Conservation (phyloP, 2,797 vertebrate species). For the Sandelia bainsii region DNA sequence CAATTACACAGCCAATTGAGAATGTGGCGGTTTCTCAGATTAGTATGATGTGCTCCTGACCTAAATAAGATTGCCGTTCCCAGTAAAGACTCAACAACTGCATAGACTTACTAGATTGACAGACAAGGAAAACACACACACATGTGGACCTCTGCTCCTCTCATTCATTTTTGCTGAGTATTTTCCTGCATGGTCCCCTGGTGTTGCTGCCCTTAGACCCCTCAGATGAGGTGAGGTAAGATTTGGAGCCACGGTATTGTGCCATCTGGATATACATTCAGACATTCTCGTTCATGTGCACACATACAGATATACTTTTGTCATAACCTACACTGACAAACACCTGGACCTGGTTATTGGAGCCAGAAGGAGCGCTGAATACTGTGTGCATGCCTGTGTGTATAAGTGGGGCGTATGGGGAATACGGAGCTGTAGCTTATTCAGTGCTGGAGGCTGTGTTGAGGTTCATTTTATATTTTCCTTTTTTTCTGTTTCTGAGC, state of each 20-base stretch:
- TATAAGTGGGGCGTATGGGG: slow-evolving; percentile 56
- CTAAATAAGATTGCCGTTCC: slow-evolving; percentile 54
- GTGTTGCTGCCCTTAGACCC: slow-evolving; percentile 58
- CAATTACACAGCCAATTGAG: slow-evolving; percentile 79
- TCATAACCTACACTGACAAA: slow-evolving; percentile 79
- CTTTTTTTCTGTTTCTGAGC: slow-evolving; percentile 12
- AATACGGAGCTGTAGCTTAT: slow-evolving; percentile 67
- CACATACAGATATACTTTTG: slow-evolving; percentile 73
- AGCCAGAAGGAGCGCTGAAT: slow-evolving; percentile 59
- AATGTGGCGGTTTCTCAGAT: slow-evolving; percentile 62
- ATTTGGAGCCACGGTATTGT: slow-evolving; percentile 67
- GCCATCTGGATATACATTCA: slow-evolving; percentile 76
- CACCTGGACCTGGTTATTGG: slow-evolving; percentile 82
- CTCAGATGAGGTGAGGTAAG: slow-evolving; percentile 77
- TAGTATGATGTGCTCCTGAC: slow-evolving; percentile 60
- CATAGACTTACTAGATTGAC: slow-evolving; percentile 47
- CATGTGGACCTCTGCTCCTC: slow-evolving; percentile 66
- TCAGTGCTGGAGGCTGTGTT: slow-evolving; percentile 65
- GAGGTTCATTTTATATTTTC: slow-evolving; percentile 45
- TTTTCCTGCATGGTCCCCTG: slow-evolving; percentile 65
- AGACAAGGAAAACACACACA: slow-evolving; percentile 51
- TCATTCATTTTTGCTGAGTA: slow-evolving; percentile 64
- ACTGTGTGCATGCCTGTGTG: slow-evolving; percentile 55
- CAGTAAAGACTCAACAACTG: slow-evolving; percentile 52
- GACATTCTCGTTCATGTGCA: slow-evolving; percentile 49